A percentile compares a stretch with the other conserved stretches of the same genome.
Evolutionary conservation across 1,140 invertebrate species (phyloP).

Genomic region (Euwallacea fornicatus): DNA sequence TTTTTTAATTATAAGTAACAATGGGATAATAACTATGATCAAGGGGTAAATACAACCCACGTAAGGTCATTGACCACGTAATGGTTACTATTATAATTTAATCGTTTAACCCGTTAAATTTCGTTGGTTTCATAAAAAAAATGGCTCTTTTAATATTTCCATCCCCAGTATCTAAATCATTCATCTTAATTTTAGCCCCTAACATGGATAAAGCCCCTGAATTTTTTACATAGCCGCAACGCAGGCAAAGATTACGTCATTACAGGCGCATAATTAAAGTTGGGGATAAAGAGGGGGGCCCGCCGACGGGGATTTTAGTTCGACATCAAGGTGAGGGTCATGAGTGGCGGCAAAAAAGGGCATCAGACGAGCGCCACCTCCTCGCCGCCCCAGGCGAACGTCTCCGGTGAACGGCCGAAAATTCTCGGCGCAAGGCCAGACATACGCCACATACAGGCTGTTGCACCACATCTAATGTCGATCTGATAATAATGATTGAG

Average conservation of each 20-base stretch:
- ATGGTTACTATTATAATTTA: too few species aligned
- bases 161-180: too few species aligned
- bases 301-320: slow-evolving; percentile 9
- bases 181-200: too few species aligned
- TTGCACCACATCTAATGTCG: slow-evolving; percentile 20
- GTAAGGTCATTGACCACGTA: too few species aligned
- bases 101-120: too few species aligned
- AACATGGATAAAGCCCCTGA: too few species aligned
- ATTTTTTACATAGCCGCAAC: too few species aligned
- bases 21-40: too few species aligned
- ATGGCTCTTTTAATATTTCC: too few species aligned
- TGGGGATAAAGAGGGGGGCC: not conserved
- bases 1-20: too few species aligned
- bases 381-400: slow-evolving; percentile 12
- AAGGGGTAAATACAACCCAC: too few species aligned
- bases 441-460: slow-evolving; percentile 4
- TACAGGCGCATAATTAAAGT: not conserved
- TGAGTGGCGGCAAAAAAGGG: slow-evolving; percentile 27
- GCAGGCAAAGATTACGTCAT: slow-evolving; percentile 12
- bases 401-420: slow-evolving; percentile 34
- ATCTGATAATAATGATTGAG: slow-evolving; percentile 9
- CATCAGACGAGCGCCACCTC: slow-evolving; percentile 25
- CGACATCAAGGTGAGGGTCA: slow-evolving; percentile 33
- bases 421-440: slow-evolving; percentile 30
- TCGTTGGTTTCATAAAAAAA: too few species aligned